phyloP scores from a whole-genome alignment of 2,888 invertebrate species.

The Volucella zonaria region DNA sequence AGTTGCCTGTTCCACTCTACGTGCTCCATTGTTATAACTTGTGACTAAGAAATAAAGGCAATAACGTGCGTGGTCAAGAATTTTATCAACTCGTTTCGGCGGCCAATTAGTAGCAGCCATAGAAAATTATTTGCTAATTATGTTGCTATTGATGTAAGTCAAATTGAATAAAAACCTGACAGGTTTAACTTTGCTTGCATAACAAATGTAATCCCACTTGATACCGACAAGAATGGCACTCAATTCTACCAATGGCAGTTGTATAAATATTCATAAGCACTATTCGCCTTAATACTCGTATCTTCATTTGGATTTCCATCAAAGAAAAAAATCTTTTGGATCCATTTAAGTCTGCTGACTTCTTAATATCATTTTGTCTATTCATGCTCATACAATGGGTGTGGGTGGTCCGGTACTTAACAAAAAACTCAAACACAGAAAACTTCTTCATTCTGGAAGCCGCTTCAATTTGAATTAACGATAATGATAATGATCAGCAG shows the following conservation, averaged over 20 bases:
- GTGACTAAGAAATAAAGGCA: too few species aligned
- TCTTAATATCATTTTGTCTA: conserved; percentile 6
- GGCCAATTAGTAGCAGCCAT: too few species aligned
- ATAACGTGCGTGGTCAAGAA: too few species aligned
- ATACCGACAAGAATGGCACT: too few species aligned
- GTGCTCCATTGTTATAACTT: too few species aligned
- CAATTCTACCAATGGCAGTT: background rate
- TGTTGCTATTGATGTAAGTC: too few species aligned
- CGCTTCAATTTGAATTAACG: conserved; percentile 29
- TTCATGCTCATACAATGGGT: background rate
- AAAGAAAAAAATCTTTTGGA: background rate
- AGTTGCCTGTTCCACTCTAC: too few species aligned
- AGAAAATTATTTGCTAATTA: too few species aligned
- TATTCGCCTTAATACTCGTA: conserved; percentile 3
- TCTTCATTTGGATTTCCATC: background rate
- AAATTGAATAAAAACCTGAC: too few species aligned
- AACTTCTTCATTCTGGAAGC: conserved; percentile 26
- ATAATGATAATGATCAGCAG: conserved; percentile 36
- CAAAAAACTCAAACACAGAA: background rate
- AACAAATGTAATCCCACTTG: too few species aligned
- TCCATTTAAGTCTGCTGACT: conserved; percentile 10
- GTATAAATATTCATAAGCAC: conserved; percentile 20
- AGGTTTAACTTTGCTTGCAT: too few species aligned
- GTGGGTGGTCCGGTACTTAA: conserved; percentile 27
- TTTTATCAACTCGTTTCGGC: too few species aligned